Conservation (phyloP, 2,797 vertebrate genomes). For the Ceryle rudis region DNA sequence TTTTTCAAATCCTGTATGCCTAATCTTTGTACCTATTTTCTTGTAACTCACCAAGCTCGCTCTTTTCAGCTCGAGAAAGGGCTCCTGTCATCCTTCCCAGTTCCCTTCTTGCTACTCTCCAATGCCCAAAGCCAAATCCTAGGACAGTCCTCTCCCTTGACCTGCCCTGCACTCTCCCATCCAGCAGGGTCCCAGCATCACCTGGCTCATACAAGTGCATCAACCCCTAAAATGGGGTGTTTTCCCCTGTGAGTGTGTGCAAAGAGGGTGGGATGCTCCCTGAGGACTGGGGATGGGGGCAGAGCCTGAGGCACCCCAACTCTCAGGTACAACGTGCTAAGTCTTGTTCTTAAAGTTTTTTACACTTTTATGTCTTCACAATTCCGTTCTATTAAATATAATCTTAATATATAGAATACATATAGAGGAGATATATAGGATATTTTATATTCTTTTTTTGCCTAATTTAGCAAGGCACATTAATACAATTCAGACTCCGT, state of each 20-base stretch:
- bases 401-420: background rate
- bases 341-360: background rate
- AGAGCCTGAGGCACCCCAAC: background rate
- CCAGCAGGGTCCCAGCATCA: rapidly evolving
- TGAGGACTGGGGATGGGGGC: background rate
- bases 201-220: background rate
- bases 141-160: background rate
- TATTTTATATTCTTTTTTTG: background rate
- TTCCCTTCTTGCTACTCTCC: background rate
- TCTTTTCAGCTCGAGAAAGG: background rate
- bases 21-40: rapidly evolving
- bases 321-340: background rate
- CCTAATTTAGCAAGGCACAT: background rate
- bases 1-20: background rate
- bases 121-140: background rate
- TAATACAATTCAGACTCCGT: background rate
- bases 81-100: background rate
- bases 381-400: background rate
- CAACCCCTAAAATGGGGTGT: background rate
- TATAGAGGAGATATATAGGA: background rate
- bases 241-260: background rate
- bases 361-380: background rate
- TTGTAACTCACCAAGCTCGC: background rate
- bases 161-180: background rate
- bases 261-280: background rate